Evolutionary conservation across 1,140 invertebrate genomes (phyloP).

Genomic region (Papilio aristodemus): DNA sequence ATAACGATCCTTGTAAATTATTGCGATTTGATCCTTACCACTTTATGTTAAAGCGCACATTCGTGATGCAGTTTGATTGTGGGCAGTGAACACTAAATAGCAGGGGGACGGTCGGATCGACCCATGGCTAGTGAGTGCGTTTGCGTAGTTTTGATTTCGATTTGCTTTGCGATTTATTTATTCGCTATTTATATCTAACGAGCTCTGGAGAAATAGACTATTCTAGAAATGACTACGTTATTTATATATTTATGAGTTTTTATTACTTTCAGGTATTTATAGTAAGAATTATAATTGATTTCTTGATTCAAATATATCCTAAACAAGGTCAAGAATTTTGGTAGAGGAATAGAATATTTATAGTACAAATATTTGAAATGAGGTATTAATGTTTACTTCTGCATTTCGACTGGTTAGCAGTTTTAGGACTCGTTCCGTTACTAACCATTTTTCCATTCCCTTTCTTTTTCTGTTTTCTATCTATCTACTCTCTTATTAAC

Average conservation of each 20-base stretch:
- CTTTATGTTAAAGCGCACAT: slow-evolving; percentile 36
- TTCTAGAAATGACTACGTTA: background rate
- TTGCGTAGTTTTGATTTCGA: slow-evolving; percentile 74
- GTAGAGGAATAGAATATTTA: too few species aligned
- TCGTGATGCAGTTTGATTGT: slow-evolving; percentile 40
- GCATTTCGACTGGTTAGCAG: too few species aligned
- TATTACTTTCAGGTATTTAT: too few species aligned
- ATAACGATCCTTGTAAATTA: slow-evolving; percentile 41
- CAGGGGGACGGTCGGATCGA: slow-evolving; percentile 62
- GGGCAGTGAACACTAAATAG: slow-evolving; percentile 52
- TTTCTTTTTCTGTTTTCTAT: too few species aligned
- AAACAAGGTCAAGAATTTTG: too few species aligned
- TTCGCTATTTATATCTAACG: slow-evolving; percentile 22
- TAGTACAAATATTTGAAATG: too few species aligned
- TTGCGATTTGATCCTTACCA: slow-evolving; percentile 41
- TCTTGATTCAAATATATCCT: too few species aligned
- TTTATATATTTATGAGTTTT: slow-evolving; percentile 14
- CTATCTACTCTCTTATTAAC: too few species aligned
- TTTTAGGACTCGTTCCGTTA: too few species aligned
- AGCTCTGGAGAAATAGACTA: background rate
- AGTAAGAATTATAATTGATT: too few species aligned
- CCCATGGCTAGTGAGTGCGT: slow-evolving; percentile 63
- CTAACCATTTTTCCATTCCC: too few species aligned
- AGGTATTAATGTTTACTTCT: too few species aligned
- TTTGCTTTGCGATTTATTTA: slow-evolving; percentile 47